Conservation (phyloP, 2,797 vertebrate genomes). For the Hyperoplus immaculatus region DNA sequence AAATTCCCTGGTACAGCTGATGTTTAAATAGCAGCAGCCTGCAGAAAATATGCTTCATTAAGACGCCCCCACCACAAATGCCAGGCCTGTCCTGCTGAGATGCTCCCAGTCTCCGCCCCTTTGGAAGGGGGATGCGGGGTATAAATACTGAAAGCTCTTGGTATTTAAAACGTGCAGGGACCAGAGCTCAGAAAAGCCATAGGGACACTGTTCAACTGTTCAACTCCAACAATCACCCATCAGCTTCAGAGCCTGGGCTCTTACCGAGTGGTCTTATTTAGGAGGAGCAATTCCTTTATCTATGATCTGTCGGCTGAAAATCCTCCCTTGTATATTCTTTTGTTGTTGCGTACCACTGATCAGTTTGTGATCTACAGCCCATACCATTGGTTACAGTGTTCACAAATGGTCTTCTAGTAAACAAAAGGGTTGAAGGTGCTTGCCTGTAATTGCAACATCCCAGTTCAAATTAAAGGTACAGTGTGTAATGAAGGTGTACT, state of each 20-base stretch:
- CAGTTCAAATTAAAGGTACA: not conserved
- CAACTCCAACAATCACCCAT: not conserved
- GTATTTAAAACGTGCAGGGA: constrained; percentile 57
- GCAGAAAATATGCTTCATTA: constrained; percentile 50
- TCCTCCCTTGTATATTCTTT: not conserved
- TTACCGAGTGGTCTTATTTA: not conserved
- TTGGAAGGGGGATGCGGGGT: constrained; percentile 11
- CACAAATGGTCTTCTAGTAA: not conserved
- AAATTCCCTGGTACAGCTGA: constrained; percentile 27
- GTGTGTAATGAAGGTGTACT: too few species aligned
- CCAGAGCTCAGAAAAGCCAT: constrained; percentile 7
- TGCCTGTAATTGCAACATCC: not conserved
- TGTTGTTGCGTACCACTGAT: not conserved
- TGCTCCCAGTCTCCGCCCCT: constrained; percentile 34
- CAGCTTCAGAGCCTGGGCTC: not conserved
- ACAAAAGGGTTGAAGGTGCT: not conserved
- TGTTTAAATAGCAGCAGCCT: constrained; percentile 55
- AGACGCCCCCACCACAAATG: constrained; percentile 52
- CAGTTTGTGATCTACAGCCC: not conserved
- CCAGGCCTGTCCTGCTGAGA: constrained; percentile 55
- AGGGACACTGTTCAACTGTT: not conserved
- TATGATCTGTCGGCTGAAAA: not conserved
- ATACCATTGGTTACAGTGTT: not conserved
- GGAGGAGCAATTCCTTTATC: not conserved
- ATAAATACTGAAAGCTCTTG: constrained; percentile 57